phyloP scores from a whole-genome alignment of 2,888 invertebrate genomes.

The Oeneis ivallda region DNA sequence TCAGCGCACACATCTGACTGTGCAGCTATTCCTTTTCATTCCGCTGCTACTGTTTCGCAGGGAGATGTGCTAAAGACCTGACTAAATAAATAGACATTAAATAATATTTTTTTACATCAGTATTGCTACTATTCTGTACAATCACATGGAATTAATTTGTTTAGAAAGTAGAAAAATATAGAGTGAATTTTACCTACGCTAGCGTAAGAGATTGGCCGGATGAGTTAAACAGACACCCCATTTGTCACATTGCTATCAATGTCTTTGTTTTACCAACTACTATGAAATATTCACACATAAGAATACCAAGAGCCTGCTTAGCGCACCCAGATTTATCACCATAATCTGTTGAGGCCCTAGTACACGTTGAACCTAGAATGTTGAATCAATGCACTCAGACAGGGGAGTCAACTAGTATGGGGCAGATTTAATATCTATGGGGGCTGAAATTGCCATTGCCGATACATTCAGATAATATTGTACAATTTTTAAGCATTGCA shows the following conservation, averaged over 20 bases:
- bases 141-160: slow-evolving; percentile 59
- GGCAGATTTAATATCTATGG: too few relatives aligned
- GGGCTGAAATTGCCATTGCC: too few relatives aligned
- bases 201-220: slow-evolving; percentile 44
- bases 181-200: slow-evolving; percentile 42
- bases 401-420: too few relatives aligned
- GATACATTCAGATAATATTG: too few relatives aligned
- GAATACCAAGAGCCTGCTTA: not conserved
- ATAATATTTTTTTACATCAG: slow-evolving; percentile 54
- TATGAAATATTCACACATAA: slow-evolving; percentile 26
- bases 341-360: not conserved
- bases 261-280: slow-evolving; percentile 41
- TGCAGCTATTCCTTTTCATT: too few relatives aligned
- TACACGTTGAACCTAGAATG: not conserved
- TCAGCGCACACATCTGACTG: too few relatives aligned
- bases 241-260: slow-evolving; percentile 70
- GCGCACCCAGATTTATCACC: not conserved
- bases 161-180: slow-evolving; percentile 51
- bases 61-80: slow-evolving; percentile 40
- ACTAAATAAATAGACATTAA: slow-evolving; percentile 64
- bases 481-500: too few relatives aligned
- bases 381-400: not conserved
- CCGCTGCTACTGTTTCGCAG: too few relatives aligned
- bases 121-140: slow-evolving; percentile 44
- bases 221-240: slow-evolving; percentile 36